Conservation (phyloP, 2,113 vertebrate species). For the Antennarius striatus region DNA sequence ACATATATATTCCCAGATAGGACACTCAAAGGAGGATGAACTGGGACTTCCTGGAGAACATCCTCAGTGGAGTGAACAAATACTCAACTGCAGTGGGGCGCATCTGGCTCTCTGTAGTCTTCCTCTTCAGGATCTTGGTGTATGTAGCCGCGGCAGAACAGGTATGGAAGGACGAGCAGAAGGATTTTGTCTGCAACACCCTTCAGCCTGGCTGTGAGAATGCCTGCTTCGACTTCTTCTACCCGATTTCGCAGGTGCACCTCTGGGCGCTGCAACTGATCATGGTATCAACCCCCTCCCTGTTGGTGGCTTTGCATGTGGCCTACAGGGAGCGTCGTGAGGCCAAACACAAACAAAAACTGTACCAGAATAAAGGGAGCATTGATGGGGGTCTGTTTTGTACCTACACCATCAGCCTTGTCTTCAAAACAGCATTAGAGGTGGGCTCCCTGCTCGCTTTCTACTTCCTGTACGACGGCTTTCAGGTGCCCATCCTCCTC, state of each 20-base stretch:
- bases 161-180: constrained; percentile 88
- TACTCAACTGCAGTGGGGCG: constrained; percentile 86
- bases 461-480: constrained; percentile 86
- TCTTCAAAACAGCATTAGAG: constrained; percentile 85
- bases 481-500: constrained; percentile 79
- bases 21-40: constrained; percentile 76
- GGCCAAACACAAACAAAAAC: constrained; percentile 70
- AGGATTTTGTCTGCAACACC: constrained; percentile 87
- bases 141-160: constrained; percentile 85
- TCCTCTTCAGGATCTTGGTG: constrained; percentile 86
- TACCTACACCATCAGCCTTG: constrained; percentile 84
- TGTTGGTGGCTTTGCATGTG: constrained; percentile 88
- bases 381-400: constrained; percentile 84
- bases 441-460: constrained; percentile 84
- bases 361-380: constrained; percentile 76
- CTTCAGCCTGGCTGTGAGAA: constrained; percentile 89
- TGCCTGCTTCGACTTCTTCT: constrained; percentile 89
- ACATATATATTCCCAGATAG: too few relatives aligned
- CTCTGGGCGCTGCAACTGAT: constrained; percentile 92
- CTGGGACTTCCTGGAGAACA: constrained; percentile 83
- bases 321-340: constrained; percentile 84
- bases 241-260: constrained; percentile 87
- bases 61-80: constrained; percentile 67
- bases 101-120: constrained; percentile 86
- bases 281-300: constrained; percentile 87